These are phyloP conservation scores for Chrysomallon squamiferum DNA, from an alignment of 1,140 invertebrate genomes.

Conservation along the genomic window DNA sequence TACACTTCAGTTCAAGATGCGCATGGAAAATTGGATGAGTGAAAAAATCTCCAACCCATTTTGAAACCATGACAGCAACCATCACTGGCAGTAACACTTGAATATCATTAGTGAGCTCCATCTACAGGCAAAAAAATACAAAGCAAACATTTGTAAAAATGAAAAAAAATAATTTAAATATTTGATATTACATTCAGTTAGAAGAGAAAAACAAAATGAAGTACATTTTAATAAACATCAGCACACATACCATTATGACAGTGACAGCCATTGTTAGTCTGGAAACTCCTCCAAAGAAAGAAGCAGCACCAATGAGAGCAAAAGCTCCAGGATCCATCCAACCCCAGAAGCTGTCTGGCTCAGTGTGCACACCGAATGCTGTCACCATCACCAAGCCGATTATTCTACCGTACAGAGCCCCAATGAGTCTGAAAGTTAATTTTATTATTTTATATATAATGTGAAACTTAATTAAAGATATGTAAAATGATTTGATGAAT, in stretches of 20 bases:
- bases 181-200: background rate
- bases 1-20: conserved; percentile 64
- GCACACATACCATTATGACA: conserved; percentile 60
- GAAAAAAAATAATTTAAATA: background rate
- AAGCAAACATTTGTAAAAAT: background rate
- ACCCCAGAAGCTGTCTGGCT: conserved; percentile 55
- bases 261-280: conserved; percentile 64
- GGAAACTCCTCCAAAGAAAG: conserved; percentile 66
- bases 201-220: too few species aligned
- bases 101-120: conserved; percentile 67
- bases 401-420: conserved; percentile 64
- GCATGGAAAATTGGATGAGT: conserved; percentile 65
- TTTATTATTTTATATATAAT: background rate
- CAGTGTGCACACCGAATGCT: conserved; percentile 58
- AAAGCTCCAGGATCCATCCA: conserved; percentile 67
- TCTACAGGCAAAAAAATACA: conserved; percentile 39
- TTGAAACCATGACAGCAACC: conserved; percentile 64
- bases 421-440: conserved; percentile 51
- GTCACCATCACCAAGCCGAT: conserved; percentile 60
- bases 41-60: conserved; percentile 64
- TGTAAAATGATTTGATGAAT: too few species aligned
- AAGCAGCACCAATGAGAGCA: conserved; percentile 64
- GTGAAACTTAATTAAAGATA: too few species aligned
- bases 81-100: conserved; percentile 65
- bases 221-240: too few species aligned